Base-by-base conservation (phyloP, 2,113 vertebrate species). In the Pachycephala philippinensis region DNA sequence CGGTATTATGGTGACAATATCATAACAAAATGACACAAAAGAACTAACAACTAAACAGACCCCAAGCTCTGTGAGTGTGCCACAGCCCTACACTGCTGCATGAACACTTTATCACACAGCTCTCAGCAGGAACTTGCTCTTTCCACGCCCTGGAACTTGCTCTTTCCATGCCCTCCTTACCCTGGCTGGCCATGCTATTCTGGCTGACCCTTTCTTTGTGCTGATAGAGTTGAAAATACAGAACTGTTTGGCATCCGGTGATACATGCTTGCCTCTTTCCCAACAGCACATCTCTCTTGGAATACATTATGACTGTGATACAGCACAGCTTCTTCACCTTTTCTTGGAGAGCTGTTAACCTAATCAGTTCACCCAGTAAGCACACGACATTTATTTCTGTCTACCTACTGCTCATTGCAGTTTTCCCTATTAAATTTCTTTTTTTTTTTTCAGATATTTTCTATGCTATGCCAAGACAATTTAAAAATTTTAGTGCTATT, bases 211-310 rank as follows among this genome's bases (percentile, higher is more conserved):
- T 59, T 87, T 65, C 37, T 31, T 47, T 42, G 40, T 23, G 17
- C 31, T 57, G 17, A 63, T 0, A 27, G 40, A 77, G 4, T 7
- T 56, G n/a, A 86, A 94, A 80, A 74, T 10, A 49, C 7, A 22
- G 0, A 4, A 19, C 13, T 31, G 16, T 35, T 60, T 39, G 10
- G 21, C 3, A 15, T 23, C 39, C 37, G 49, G 40, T 1, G 1
- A 69, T 19, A 40, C 6, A 15, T 6, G 23, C 21, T 56, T 64
- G 30, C 13, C 21, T 31, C 53, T 37, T 71, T 50, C 39, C 44
- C 57, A 80, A n/a, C 11, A 49, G 30, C 12, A 54, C 4, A 15
- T 22, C 19, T 71, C 5, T 35, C 31, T 13, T 42, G 30, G 21
- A 81, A 78, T 42, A 42, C 26, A 65, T 74, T 65, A 37, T 65